Percentiles rank a stretch among this genome's conserved stretches.
Conservation (phyloP, 2,797 vertebrate species). For the Pseudotriccus pelzelni region DNA sequence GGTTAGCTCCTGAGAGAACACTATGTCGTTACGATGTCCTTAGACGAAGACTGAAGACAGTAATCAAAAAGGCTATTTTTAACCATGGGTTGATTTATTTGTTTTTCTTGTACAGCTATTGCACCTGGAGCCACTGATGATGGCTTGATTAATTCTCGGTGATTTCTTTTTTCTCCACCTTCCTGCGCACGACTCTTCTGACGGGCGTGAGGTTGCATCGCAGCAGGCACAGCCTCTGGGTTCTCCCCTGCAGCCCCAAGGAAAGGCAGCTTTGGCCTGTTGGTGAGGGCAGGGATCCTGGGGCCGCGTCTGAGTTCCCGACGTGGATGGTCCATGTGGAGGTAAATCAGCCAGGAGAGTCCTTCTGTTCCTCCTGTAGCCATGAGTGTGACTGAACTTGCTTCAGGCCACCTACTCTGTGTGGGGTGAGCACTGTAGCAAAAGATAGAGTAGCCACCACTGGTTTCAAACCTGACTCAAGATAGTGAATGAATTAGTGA, state of each 20-base stretch:
- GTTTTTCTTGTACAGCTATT: slow-evolving; percentile 46
- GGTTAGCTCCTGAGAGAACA: slow-evolving; percentile 48
- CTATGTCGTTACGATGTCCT: slow-evolving; percentile 27
- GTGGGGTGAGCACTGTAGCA: background rate
- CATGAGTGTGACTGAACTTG: background rate
- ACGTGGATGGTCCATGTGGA: rapidly evolving
- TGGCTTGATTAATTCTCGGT: slow-evolving; percentile 54
- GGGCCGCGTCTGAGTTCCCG: background rate
- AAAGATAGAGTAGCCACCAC: background rate
- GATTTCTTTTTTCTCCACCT: background rate
- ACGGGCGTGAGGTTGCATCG: background rate
- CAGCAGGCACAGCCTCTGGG: background rate
- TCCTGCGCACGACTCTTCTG: background rate
- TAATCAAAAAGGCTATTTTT: slow-evolving; percentile 68
- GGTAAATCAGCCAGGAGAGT: background rate
- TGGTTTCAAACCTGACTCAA: background rate
- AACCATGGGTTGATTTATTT: slow-evolving; percentile 61
- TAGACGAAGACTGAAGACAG: slow-evolving; percentile 49
- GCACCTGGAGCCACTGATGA: slow-evolving; percentile 46
- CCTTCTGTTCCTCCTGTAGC: background rate
- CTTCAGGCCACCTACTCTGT: background rate
- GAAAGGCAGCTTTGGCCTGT: background rate
- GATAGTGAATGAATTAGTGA: background rate
- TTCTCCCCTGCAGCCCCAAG: background rate
- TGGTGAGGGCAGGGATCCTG: rapidly evolving